Conservation (phyloP, 2,888 invertebrate genomes). For the Thymelicus sylvestris region DNA sequence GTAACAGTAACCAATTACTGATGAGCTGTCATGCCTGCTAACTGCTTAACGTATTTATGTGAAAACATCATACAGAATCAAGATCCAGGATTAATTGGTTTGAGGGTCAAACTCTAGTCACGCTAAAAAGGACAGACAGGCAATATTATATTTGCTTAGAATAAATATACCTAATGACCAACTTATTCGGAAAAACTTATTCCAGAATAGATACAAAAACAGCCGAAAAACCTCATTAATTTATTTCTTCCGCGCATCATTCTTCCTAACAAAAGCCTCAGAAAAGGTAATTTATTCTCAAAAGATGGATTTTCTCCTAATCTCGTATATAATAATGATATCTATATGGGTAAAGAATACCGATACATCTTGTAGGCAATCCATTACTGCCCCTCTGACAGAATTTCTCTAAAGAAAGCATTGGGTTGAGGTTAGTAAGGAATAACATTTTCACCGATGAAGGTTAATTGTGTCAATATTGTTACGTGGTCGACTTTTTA, state of each 20-base stretch:
- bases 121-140: no score
- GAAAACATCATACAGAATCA: no score
- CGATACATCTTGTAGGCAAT: constrained; percentile 11
- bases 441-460: not conserved
- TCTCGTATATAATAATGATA: not conserved
- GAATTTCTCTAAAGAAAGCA: not conserved
- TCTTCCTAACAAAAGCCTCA: not conserved
- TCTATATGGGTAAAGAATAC: not conserved
- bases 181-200: not conserved
- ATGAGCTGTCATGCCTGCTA: no score
- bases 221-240: not conserved
- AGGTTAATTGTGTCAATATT: no score
- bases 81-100: no score
- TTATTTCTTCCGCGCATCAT: not conserved
- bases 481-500: no score
- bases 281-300: not conserved
- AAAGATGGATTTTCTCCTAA: not conserved
- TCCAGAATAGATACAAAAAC: not conserved
- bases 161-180: no score
- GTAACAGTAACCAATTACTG: no score
- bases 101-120: no score
- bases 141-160: no score
- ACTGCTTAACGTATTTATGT: no score
- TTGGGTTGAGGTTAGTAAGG: not conserved
- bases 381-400: not conserved